Base-by-base conservation (phyloP, 2,113 vertebrate species). In the Ochotona curzoniae region DNA sequence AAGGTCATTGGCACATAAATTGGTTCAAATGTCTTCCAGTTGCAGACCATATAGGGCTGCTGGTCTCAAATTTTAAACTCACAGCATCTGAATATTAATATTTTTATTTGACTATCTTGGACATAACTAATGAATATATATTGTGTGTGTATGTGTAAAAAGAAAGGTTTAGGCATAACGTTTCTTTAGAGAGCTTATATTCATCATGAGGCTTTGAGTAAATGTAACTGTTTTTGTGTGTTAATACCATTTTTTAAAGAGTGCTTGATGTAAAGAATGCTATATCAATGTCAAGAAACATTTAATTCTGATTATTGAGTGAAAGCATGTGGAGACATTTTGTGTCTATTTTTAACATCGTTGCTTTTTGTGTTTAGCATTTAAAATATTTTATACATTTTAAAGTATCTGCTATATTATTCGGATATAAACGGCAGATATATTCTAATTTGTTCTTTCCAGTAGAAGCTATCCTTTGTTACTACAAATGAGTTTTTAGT, bases 381-480 rank as follows among this genome's bases (percentile, higher is more conserved):
- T 81, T 87, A 85, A 67, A 35, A 35, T 91, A n/a, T 57, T 57
- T 57, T 14, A 57, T 57, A 57, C 6, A 57, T 57, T 57, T 17
- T 57, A 17, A 17, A 57, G 18, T 57, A 57, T 57, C 18, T 57
- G 54, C 18, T 14, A 26, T n/a, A 66, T 70, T 94, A 82, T 93
- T 80, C 81, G 63, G 67, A 81, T 91, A 8, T 92, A 18, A 91
- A 8, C 79, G 44, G 18, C 57, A 86, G 35, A 12, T 15, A 63
- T 85, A 90, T 85, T 85, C 30, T 71, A 32, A 82, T 76, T 83
- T 57, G 38, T 95, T 83, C 70, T 95, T 95, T 92, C 38, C 61
- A 66, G 3, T 1, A 54, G 83, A 32, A 67, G 63, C 30, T 75
- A 4, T 32, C 9, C 32, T 38, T 88, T 8, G 14, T 88, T 86